Evolutionary conservation across 2,113 vertebrate species (phyloP), one percentile per base, ranked within the genome.

Genomic region (Phyllopteryx taeniolatus): DNA sequence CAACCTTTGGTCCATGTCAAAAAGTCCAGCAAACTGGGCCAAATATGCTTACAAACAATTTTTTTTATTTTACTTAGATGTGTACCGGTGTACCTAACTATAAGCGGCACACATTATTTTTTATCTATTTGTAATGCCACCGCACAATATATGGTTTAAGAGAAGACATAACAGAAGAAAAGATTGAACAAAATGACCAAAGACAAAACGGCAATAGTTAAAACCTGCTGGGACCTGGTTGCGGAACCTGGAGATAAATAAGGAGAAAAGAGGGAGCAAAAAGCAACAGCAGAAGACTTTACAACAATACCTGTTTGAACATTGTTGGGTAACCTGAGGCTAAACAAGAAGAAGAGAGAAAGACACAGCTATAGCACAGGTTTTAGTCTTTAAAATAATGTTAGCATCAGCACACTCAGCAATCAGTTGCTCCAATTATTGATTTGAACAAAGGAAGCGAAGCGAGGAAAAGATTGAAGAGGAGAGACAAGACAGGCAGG

Each of bases 351-450:
- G 59, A 35, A 61, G 27, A 14, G 22, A 31, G 22, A 31, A 13
- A 17, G 2, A 46, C 3, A 19, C 19, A 27, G 27, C 27, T 27
- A 27, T 27, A 27, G 27, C 27, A 27, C 1, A 27, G 27, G 49
- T 53, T 53, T 53, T 15, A 19, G 14, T 53, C 4, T 15, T 17
- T 71, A 73, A 69, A 75, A 74, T 72, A 75, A 53, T 86, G 92
- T 93, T 86, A 91, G 77, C 83, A 88, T 83, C 87, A 89, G 80
- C 90, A 94, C 78, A 83, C 86, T 79, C 82, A 79, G 42, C 85
- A 93, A 95, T 95, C 93, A 77, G 93, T 94, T 75, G 86, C 92
- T 94, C 94, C 95, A 95, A 93, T 95, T 95, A 87, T 88, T 79
- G 88, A 88, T 88, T 79, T 65, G 68, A 72, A 76, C 65, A 70